phyloP scores from a whole-genome alignment of 1,140 invertebrate genomes.

The Hylaeus volcanicus region DNA sequence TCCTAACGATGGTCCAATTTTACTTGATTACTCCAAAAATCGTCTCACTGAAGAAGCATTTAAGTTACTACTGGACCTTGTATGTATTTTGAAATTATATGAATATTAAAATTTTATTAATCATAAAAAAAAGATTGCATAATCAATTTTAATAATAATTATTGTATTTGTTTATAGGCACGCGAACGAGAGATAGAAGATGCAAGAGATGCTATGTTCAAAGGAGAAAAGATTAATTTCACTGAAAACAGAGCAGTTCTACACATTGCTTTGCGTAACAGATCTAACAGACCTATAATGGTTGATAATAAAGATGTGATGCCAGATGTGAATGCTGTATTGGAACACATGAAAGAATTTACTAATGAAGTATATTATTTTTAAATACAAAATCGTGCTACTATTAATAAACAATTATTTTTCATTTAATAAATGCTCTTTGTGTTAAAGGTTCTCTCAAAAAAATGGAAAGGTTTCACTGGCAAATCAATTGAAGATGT shows the following conservation, averaged over 20 bases:
- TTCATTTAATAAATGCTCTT: constrained; percentile 58
- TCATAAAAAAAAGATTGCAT: not conserved
- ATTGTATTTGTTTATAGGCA: constrained; percentile 82
- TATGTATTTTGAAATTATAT: constrained; percentile 73
- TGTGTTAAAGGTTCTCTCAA: constrained; percentile 83
- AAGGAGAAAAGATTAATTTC: constrained; percentile 97
- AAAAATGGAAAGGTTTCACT: constrained; percentile 93
- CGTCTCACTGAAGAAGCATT: constrained; percentile 90
- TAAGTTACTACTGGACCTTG: constrained; percentile 88
- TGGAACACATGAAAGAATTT: constrained; percentile 98
- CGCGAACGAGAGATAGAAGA: constrained; percentile 90
- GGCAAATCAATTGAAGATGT: constrained; percentile 98
- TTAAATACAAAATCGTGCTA: constrained; percentile 2
- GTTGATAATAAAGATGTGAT: constrained; percentile 97
- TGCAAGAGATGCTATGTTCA: constrained; percentile 96
- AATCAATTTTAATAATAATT: constrained; percentile 30
- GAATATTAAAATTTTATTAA: constrained; percentile 19
- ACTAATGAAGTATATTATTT: constrained; percentile 84
- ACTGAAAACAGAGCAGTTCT: constrained; percentile 98
- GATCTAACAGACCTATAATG: constrained; percentile 88
- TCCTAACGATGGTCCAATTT: constrained; percentile 91
- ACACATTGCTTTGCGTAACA: constrained; percentile 96
- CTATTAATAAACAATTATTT: constrained; percentile 16
- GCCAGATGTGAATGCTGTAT: constrained; percentile 94
- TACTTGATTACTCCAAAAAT: constrained; percentile 99